These are phyloP conservation scores for Porites rus DNA, from an alignment of 92 coral and sea anemone genomes.

Conservation along the genomic window DNA sequence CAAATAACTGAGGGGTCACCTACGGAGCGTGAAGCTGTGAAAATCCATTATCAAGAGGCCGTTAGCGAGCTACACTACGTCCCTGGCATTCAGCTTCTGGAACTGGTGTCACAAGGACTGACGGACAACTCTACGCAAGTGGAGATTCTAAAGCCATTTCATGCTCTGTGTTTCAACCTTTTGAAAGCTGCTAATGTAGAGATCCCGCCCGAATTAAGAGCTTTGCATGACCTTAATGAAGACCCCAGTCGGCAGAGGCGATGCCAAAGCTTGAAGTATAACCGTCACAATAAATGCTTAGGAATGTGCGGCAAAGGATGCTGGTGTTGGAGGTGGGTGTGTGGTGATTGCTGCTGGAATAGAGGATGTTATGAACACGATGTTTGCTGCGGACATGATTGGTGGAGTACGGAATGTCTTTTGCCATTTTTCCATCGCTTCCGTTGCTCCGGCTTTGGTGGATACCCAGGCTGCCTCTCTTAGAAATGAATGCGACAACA, in stretches of 20 bases:
- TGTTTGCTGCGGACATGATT: not conserved
- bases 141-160: slow-evolving; percentile 15
- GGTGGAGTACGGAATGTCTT: no score
- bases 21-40: not conserved
- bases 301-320: not conserved
- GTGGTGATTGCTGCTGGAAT: not conserved
- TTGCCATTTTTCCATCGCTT: no score
- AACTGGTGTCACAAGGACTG: not conserved
- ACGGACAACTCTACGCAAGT: not conserved
- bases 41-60: slow-evolving; percentile 5
- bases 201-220: not conserved
- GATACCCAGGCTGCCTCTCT: no score
- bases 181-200: not conserved
- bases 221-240: not conserved
- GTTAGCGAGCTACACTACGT: not conserved
- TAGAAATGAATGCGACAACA: no score
- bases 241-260: not conserved
- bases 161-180: not conserved
- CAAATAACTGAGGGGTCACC: not conserved
- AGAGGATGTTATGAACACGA: not conserved
- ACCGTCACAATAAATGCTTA: not conserved
- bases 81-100: not conserved
- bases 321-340: not conserved
- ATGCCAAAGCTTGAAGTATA: not conserved
- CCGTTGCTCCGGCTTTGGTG: no score